A percentile compares a stretch with the other conserved stretches of the same genome.
These are phyloP conservation scores for Meliscaeva auricollis DNA, from an alignment of 2,888 invertebrate genomes.

Conservation along the genomic window DNA sequence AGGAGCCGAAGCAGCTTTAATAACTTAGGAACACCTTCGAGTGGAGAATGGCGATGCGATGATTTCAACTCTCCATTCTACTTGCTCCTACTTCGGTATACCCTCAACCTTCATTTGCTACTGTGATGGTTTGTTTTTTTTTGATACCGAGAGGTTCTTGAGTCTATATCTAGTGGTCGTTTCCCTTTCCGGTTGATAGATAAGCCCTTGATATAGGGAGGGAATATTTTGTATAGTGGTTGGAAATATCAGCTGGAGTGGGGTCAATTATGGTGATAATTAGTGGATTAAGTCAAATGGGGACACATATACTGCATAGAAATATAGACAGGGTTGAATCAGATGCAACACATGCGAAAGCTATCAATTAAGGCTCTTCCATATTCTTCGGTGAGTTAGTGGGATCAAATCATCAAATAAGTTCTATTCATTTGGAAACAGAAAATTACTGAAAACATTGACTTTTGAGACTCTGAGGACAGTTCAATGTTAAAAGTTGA, in stretches of 20 bases:
- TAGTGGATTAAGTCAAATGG: conserved; percentile 60
- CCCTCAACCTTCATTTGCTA: neutral
- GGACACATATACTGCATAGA: conserved; percentile 7
- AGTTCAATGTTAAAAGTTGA: too few relatives aligned
- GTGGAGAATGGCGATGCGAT: conserved; percentile 26
- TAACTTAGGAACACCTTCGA: conserved; percentile 57
- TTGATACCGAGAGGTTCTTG: conserved; percentile 20
- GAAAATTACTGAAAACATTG: too few relatives aligned
- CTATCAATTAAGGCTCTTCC: neutral
- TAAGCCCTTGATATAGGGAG: neutral
- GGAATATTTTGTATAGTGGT: neutral
- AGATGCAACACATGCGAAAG: neutral
- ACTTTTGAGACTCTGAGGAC: too few relatives aligned
- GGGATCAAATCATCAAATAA: too few relatives aligned
- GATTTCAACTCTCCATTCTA: conserved; percentile 3
- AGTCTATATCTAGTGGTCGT: conserved; percentile 41
- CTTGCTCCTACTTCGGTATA: too few relatives aligned
- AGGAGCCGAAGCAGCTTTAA: conserved; percentile 45
- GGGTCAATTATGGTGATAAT: conserved; percentile 66
- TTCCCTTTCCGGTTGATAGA: neutral
- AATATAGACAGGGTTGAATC: neutral
- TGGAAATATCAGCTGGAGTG: conserved; percentile 35
- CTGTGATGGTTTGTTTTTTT: neutral
- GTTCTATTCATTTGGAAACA: too few relatives aligned
- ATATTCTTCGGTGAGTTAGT: too few relatives aligned